Base-by-base conservation (phyloP, 1,140 invertebrate genomes). In the Lucilia cuprina region DNA sequence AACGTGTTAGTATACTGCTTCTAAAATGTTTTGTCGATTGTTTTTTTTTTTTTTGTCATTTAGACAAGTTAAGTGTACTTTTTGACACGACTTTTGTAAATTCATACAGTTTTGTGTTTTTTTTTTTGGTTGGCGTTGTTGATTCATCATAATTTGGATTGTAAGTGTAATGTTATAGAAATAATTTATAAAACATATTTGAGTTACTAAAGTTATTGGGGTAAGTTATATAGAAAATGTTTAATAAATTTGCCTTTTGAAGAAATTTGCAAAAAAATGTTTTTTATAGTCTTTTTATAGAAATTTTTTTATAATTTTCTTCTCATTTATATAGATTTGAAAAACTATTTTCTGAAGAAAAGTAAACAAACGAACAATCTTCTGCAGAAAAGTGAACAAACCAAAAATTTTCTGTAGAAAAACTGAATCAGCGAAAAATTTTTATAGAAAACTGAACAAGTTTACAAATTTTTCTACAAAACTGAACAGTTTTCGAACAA, bases 11-110 rank as follows among this genome's bases (percentile, higher is more conserved):
- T 50, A 21, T 19, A 25, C 10, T 21, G 41, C 19, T 80, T 49
- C 21, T 80, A 17, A 35, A 13, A 80, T 19, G n/a, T 21, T 19
- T 80, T 49, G 35, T 49, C n/a, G 17, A 25, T 80, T 50, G 47
- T 50, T 80, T 80, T 80, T 13, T 49, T 13, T 49, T 49, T 80
- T 80, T 50, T 5, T 80, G 47, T n/a, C 77, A 80, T 47, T 80
- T 80, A 80, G 77, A 80, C 77, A 80, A 21, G 47, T 80, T 21
- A 19, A 80, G 41, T 21, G 41, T 49, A 49, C 41, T 80, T 80
- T 60, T 80, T 80, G 77, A 80, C 77, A 80, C 77, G 74, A 77
- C 17, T 41, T 77, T 77, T 77, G 74, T n/a, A 77, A 77, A 77
- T 35, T 19, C 50, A 14, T 7, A n/a, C 14, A n/a, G 25, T 3